A percentile compares a stretch with the other conserved stretches of the same genome.
Evolutionary conservation across 2,888 invertebrate genomes (phyloP).

Genomic region (Drosophila recens): DNA sequence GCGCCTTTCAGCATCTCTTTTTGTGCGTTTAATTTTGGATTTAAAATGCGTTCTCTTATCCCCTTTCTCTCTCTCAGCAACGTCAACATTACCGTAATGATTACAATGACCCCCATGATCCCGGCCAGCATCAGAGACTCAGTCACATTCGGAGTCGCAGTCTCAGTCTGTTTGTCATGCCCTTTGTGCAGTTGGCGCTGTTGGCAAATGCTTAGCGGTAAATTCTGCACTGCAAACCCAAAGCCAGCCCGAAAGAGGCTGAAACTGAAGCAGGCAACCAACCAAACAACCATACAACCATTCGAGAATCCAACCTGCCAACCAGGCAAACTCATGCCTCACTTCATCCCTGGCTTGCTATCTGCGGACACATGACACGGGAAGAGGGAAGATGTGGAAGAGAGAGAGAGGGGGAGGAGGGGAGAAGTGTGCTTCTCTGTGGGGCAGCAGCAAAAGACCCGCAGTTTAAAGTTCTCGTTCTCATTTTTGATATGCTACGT

Average conservation of each 20-base stretch:
- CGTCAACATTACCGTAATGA: constrained; percentile 70
- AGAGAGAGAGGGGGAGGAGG: neutral
- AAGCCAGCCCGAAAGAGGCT: constrained; percentile 20
- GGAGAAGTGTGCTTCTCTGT: constrained; percentile 13
- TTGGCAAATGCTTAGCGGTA: constrained; percentile 75
- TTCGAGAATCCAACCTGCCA: constrained; percentile 27
- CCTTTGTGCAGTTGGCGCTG: constrained; percentile 68
- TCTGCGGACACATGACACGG: constrained; percentile 25
- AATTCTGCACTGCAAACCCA: constrained; percentile 58
- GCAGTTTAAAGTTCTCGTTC: constrained; percentile 66
- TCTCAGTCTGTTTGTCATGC: constrained; percentile 45
- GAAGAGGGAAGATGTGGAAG: neutral
- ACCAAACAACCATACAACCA: constrained; percentile 21
- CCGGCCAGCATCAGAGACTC: constrained; percentile 54
- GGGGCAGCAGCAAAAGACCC: constrained; percentile 47
- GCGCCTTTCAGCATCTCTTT: constrained; percentile 37
- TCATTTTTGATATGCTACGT: constrained; percentile 54
- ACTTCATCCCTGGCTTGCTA: constrained; percentile 38
- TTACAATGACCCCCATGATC: constrained; percentile 80
- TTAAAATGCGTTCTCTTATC: constrained; percentile 21
- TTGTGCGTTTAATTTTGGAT: constrained; percentile 45
- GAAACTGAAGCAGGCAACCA: constrained; percentile 26
- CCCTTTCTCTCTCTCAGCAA: constrained; percentile 22
- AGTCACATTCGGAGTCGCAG: constrained; percentile 1
- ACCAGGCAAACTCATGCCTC: constrained; percentile 31